phyloP scores from a whole-genome alignment of 1,140 invertebrate genomes.

The Bactericera cockerelli region DNA sequence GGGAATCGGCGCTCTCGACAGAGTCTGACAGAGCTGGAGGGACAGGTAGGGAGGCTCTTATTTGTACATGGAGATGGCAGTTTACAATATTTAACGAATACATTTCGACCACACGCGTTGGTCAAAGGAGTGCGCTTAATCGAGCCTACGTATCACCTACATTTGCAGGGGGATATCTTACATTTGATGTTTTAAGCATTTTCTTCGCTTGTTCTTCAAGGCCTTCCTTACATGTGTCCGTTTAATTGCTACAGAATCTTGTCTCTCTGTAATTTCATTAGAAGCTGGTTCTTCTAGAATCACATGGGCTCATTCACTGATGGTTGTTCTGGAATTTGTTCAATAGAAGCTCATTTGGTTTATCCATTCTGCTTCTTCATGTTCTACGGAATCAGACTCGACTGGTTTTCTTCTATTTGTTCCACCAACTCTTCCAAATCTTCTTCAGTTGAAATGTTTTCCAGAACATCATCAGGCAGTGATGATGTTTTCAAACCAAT shows the following conservation, averaged over 20 bases:
- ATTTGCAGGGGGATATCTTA: neutral
- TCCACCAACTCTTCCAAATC: slow-evolving; percentile 3
- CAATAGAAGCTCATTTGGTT: neutral
- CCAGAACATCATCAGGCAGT: neutral
- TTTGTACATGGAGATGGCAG: no score
- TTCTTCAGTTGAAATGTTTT: slow-evolving; percentile 8
- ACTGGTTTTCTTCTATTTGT: neutral
- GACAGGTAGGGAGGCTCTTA: no score
- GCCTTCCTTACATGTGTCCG: neutral
- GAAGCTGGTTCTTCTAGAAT: neutral
- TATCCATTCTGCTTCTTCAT: neutral
- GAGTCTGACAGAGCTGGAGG: no score
- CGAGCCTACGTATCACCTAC: no score
- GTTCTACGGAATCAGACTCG: neutral
- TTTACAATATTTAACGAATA: no score
- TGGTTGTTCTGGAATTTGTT: slow-evolving; percentile 8
- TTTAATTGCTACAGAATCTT: neutral
- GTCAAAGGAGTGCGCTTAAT: no score
- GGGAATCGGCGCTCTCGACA: no score
- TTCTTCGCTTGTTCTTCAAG: slow-evolving; percentile 6
- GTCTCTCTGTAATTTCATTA: neutral
- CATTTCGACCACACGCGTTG: no score
- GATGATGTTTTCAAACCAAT: slow-evolving; percentile 9
- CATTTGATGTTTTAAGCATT: slow-evolving; percentile 7
- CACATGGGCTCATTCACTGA: neutral